Conservation (phyloP, 1,140 invertebrate species). For the Papilio aristodemus region DNA sequence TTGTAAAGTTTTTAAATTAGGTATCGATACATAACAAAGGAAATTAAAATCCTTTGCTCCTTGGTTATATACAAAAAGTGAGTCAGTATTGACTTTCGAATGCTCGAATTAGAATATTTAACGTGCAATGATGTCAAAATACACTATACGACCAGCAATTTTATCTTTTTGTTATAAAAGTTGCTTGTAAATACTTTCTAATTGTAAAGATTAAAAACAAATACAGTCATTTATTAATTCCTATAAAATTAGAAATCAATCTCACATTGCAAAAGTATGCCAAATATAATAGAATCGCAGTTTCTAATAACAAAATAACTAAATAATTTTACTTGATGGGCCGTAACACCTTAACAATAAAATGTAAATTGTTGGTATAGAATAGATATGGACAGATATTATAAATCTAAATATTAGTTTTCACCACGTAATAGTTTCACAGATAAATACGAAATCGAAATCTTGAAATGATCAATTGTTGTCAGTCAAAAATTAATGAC, state of each 20-base stretch:
- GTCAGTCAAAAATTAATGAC: not conserved
- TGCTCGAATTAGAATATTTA: not conserved
- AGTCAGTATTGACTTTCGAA: slow-evolving; percentile 8
- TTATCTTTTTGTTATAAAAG: not conserved
- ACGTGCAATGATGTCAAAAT: not conserved
- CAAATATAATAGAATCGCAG: not conserved
- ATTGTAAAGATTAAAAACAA: not conserved
- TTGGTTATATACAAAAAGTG: not conserved
- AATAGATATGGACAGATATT: slow-evolving; percentile 27
- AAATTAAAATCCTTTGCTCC: not conserved
- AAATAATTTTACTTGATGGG: slow-evolving; percentile 12
- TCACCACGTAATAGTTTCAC: slow-evolving; percentile 32
- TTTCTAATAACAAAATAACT: slow-evolving; percentile 8
- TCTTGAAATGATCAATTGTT: not conserved
- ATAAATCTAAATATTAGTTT: slow-evolving; percentile 29
- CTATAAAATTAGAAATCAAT: slow-evolving; percentile 9
- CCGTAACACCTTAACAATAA: slow-evolving; percentile 27
- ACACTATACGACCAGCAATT: not conserved
- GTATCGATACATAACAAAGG: slow-evolving; percentile 1
- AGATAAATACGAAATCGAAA: slow-evolving; percentile 9
- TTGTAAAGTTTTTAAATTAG: not conserved
- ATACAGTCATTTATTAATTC: not conserved
- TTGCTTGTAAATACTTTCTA: not conserved
- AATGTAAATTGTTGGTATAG: slow-evolving; percentile 20
- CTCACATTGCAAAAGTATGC: slow-evolving; percentile 7